phyloP scores from a whole-genome alignment of 2,888 invertebrate species.

The Orthonevra nobilis region DNA sequence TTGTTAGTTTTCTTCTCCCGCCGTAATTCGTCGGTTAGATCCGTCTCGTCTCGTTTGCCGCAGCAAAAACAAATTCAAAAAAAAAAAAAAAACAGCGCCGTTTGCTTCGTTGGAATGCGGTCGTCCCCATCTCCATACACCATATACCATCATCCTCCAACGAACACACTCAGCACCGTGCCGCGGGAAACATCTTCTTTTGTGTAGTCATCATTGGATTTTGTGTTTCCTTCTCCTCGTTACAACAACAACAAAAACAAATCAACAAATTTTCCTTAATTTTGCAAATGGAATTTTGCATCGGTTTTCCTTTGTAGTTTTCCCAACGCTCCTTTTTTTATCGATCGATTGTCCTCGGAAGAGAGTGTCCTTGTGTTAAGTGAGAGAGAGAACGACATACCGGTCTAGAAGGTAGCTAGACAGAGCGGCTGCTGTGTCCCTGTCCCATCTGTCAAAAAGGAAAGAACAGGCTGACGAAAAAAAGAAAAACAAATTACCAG shows the following conservation, averaged over 20 bases:
- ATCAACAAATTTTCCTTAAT: no score
- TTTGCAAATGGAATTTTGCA: no score
- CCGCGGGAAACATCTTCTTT: slow-evolving; percentile 37
- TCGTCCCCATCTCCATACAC: slow-evolving; percentile 55
- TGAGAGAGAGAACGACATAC: slow-evolving; percentile 40
- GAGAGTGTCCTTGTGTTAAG: slow-evolving; percentile 50
- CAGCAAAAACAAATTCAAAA: no score
- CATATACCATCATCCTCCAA: slow-evolving; percentile 22
- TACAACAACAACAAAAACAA: no score
- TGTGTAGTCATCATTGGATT: slow-evolving; percentile 28
- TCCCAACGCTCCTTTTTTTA: no score
- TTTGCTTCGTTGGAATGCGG: slow-evolving; percentile 65
- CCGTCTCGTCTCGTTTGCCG: slow-evolving; percentile 42
- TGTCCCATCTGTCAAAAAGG: slow-evolving; percentile 53
- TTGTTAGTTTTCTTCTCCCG: slow-evolving; percentile 34
- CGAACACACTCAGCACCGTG: slow-evolving; percentile 2
- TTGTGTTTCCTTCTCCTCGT: slow-evolving; percentile 36
- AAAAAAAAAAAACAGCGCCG: slow-evolving; percentile 35
- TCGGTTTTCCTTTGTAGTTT: no score
- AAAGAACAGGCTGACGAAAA: slow-evolving; percentile 8
- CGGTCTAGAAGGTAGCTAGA: slow-evolving; percentile 47
- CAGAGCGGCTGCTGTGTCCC: slow-evolving; percentile 31
- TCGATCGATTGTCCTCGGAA: slow-evolving; percentile 51
- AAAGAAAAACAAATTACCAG: slow-evolving; percentile 7
- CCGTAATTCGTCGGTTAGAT: slow-evolving; percentile 36